Evolutionary conservation across 2,113 vertebrate genomes (phyloP), one percentile per base, ranked within the genome.

Genomic region (Blennius ocellaris): DNA sequence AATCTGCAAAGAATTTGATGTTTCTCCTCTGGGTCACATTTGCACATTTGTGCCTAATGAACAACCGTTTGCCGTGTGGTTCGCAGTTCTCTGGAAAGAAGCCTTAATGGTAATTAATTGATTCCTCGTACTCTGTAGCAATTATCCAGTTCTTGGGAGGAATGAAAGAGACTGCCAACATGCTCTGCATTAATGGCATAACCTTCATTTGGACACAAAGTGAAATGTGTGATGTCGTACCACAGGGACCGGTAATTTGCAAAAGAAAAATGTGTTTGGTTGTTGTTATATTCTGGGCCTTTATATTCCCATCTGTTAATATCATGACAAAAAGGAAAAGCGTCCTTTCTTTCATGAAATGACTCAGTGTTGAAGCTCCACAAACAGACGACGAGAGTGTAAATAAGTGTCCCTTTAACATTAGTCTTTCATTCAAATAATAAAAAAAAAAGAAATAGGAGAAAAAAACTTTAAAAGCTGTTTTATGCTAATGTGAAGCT

Each of bases 401-500:
- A 91, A 93, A 93, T 84, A 92, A 90, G 86, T 87, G 80, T 92
- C 82, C 90, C 86, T 93, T 92, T 86, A 95, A 95, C 94, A 95
- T 95, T 93, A 93, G 93, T 95, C 94, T 96, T 94, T 92, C 86
- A 92, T 95, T 94, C 64, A 80, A 30, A 30, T 30, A 4, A 30
- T n/a, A 30, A 30, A 75, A 80, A 68, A 77, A 30, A 77, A 74
- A 57, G 68, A 71, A 4, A 93, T n/a, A n/a, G n/a, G n/a, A n/a
- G n/a, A 50, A 94, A 95, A 96, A 93, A 95, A 95, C 93, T 94
- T 96, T 95, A 95, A 96, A 96, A 95, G 94, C 94, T 92, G 94
- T 90, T 97, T 97, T 96, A 97, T 98, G 96, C 95, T 97, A 97
- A 97, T 95, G 95, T 96, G 94, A 94, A 93, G 93, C 95, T 96